phyloP scores from a whole-genome alignment of 2,888 invertebrate species.

The Incurvaria masculella region DNA sequence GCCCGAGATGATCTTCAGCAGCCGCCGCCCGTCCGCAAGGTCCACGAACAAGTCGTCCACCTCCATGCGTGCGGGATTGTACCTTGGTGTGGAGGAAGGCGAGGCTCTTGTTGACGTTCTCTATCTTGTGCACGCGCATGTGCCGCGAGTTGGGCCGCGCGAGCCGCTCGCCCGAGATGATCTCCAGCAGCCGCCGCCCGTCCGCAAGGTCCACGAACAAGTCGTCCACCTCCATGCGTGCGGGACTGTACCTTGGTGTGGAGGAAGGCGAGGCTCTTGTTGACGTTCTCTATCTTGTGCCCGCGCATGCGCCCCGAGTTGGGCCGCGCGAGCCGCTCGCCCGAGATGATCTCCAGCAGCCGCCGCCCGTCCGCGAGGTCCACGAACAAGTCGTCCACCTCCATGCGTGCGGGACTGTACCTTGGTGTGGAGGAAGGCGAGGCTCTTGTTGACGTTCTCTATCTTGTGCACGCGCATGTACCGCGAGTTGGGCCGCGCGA shows the following conservation, averaged over 20 bases:
- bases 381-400: constrained; percentile 95
- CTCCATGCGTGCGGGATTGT: constrained; percentile 93
- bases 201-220: constrained; percentile 95
- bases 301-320: constrained; percentile 96
- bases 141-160: constrained; percentile 95
- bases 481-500: constrained; percentile 95
- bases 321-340: constrained; percentile 94
- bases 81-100: constrained; percentile 95
- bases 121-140: constrained; percentile 98
- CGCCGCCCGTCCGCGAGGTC: constrained; percentile 96
- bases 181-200: constrained; percentile 89
- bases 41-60: constrained; percentile 97
- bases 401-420: constrained; percentile 87
- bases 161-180: constrained; percentile 97
- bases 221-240: constrained; percentile 97
- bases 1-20: constrained; percentile 96
- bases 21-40: constrained; percentile 90
- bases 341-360: constrained; percentile 90
- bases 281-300: constrained; percentile 99
- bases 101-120: constrained; percentile 97
- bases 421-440: constrained; percentile 95
- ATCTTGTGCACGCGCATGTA: constrained; percentile 98
- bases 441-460: constrained; percentile 97
- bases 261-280: constrained; percentile 93
- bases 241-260: constrained; percentile 93